Evolutionary conservation across 2,888 invertebrate genomes (phyloP).

Genomic region (Taphrorychus bicolor): DNA sequence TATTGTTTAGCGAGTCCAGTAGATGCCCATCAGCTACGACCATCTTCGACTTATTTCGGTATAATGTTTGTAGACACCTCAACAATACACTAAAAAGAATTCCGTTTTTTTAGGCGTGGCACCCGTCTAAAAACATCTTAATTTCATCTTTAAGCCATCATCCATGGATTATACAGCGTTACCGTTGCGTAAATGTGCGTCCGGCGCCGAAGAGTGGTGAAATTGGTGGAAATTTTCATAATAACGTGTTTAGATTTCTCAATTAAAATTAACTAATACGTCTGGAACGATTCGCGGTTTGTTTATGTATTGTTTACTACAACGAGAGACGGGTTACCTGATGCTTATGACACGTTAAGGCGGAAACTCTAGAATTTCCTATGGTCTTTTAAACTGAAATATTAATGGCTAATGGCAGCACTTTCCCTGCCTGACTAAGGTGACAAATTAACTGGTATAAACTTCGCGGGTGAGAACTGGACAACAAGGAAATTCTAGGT

Average conservation of each 20-base stretch:
- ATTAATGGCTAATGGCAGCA: background rate
- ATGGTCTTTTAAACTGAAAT: background rate
- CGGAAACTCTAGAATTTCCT: background rate
- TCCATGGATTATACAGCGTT: background rate
- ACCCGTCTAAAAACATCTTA: slow-evolving; percentile 8
- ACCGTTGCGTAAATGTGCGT: slow-evolving; percentile 21
- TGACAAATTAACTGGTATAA: too few relatives aligned
- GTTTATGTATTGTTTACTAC: too few relatives aligned
- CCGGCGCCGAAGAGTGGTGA: slow-evolving; percentile 16
- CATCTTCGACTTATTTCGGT: too few relatives aligned
- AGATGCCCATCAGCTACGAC: too few relatives aligned
- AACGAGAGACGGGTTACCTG: background rate
- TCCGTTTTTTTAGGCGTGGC: slow-evolving; percentile 17
- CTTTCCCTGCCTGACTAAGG: background rate
- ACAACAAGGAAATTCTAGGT: too few relatives aligned
- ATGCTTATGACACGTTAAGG: background rate
- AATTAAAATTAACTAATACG: slow-evolving; percentile 1
- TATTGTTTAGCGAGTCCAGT: too few relatives aligned
- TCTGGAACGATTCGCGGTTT: background rate
- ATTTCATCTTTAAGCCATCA: slow-evolving; percentile 2
- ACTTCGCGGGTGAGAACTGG: too few relatives aligned
- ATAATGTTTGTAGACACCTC: too few relatives aligned
- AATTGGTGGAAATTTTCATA: background rate
- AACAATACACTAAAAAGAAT: too few relatives aligned
- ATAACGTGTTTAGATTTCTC: background rate